These are phyloP conservation scores for Trichopria drosophilae DNA, from an alignment of 2,888 invertebrate species.

Conservation along the genomic window DNA sequence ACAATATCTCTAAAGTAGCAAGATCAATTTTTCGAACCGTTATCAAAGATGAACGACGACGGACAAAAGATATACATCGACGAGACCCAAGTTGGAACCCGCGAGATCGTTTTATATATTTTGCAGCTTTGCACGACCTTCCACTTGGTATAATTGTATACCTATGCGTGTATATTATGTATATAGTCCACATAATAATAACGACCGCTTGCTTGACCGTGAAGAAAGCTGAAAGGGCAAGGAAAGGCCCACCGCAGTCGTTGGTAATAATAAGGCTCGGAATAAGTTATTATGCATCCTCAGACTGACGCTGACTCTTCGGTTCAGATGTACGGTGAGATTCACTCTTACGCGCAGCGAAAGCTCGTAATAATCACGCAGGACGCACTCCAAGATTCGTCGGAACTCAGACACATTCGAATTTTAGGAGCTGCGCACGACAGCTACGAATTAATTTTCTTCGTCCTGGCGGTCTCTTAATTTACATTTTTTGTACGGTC, in stretches of 20 bases:
- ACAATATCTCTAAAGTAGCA: too few species aligned
- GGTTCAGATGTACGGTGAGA: constrained; percentile 17
- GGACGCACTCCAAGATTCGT: constrained; percentile 35
- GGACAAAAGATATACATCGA: too few species aligned
- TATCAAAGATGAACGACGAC: too few species aligned
- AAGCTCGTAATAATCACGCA: constrained; percentile 43
- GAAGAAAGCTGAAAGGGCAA: constrained; percentile 11
- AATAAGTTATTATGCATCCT: constrained; percentile 50
- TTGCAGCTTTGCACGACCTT: too few species aligned
- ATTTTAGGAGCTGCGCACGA: constrained; percentile 13
- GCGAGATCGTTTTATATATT: too few species aligned
- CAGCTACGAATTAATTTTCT: constrained; percentile 33
- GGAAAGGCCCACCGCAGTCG: constrained; percentile 44
- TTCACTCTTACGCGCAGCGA: constrained; percentile 1
- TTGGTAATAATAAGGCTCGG: constrained; percentile 49
- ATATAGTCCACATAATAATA: too few species aligned
- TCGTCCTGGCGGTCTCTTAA: constrained; percentile 28
- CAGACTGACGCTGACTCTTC: constrained; percentile 40
- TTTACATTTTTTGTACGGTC: constrained; percentile 35
- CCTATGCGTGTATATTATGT: too few species aligned
- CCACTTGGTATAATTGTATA: too few species aligned
- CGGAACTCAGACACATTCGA: constrained; percentile 1
- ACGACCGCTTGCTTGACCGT: constrained; percentile 12
- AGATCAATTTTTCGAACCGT: too few species aligned
- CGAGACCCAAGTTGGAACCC: too few species aligned